A percentile compares a stretch with the other conserved stretches of the same genome.
Conservation (phyloP, 2,888 invertebrate species). For the Drosophila imparisetae region DNA sequence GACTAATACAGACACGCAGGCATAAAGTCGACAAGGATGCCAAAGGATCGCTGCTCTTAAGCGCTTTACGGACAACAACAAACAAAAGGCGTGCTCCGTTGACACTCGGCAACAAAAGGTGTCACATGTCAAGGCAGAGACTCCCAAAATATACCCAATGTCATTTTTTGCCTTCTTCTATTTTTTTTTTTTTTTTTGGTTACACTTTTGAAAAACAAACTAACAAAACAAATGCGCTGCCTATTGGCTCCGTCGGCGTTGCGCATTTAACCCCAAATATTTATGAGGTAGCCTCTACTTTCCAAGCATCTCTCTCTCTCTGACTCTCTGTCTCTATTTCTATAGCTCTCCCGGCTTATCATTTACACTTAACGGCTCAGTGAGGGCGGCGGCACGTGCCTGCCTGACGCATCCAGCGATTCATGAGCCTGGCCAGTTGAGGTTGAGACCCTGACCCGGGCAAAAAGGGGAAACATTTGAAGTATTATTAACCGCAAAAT, state of each 20-base stretch:
- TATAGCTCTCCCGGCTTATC: conserved; percentile 59
- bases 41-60: conserved; percentile 41
- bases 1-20: conserved; percentile 8
- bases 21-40: conserved; percentile 44
- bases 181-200: background rate
- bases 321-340: background rate
- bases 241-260: conserved; percentile 39
- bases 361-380: conserved; percentile 82
- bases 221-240: conserved; percentile 41
- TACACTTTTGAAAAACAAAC: conserved; percentile 38
- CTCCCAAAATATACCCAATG: conserved; percentile 12
- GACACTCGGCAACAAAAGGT: conserved; percentile 76
- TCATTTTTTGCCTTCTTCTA: background rate
- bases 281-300: conserved; percentile 1
- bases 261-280: conserved; percentile 50
- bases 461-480: conserved; percentile 27
- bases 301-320: conserved; percentile 17
- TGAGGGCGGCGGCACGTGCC: conserved; percentile 73
- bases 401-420: conserved; percentile 46
- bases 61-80: conserved; percentile 53
- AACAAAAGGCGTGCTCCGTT: conserved; percentile 47
- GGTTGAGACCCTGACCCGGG: conserved; percentile 4
- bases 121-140: conserved; percentile 80
- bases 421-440: conserved; percentile 27
- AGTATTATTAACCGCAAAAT: conserved; percentile 81